Base-by-base conservation (phyloP, 53 echinoderm and acorn worm species). In the Luidia sarsii region DNA sequence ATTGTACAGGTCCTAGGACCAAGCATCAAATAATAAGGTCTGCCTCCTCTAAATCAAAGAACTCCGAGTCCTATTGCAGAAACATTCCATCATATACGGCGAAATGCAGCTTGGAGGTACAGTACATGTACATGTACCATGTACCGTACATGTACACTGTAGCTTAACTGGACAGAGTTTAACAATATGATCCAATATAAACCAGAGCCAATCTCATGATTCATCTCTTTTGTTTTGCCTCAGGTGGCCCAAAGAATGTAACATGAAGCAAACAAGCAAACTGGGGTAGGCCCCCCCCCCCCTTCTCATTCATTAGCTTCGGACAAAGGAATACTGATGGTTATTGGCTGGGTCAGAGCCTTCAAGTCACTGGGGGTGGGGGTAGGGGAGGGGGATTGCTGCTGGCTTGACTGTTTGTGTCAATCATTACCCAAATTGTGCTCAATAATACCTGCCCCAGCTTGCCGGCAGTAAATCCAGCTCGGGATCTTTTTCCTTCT, bases 201-300 rank as follows among this genome's bases (percentile, higher is more conserved):
- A 41, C 41, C 41, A 41, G 11, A 41, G 11, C 11, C 41, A 41
- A 7, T 7, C 5, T 39, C 39, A 46, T 77, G 77, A 77, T 77
- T 77, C 77, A 77, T 77, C 61, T 61, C 48, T 10, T 61, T 61
- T 43, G 33, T 57, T 59, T 46, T 25, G 39, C 46, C 77, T 43
- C 61, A 28, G 39, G 77, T 50, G 77, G 36, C 60, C 39, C n/a
- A 15, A 16, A 27, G 43, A 59, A 22, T 41, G 77, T 77, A 77
- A 75, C 75, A 39, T 75, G 75, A 75, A 61, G 77, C 77, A 43
- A n/a, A 59, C 43, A 43, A 59, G 46, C 77, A 60, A 77, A 77
- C 32, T 9, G 25, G 30, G 29, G 60, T 19, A 16, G 7, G 18
- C 43, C 25, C 13, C 41, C 61, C 16, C n/a, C 61, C 13, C 43